Percentiles rank a stretch among this genome's conserved stretches.
Evolutionary conservation across 2,888 invertebrate genomes (phyloP).

Genomic region (Nyleta sp.): DNA sequence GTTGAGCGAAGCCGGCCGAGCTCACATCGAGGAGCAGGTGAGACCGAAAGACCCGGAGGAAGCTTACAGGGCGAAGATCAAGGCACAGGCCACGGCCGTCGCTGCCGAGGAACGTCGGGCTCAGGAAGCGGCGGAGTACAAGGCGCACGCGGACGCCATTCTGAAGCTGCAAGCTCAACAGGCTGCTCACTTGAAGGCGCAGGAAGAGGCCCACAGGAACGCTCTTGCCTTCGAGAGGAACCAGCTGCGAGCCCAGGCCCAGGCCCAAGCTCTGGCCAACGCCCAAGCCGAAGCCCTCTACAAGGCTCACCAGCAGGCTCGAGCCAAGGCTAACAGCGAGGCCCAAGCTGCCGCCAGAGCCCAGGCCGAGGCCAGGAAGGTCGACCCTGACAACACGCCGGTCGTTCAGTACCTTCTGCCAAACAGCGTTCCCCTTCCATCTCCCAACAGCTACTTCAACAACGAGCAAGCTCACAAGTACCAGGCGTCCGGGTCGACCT

Average conservation of each 20-base stretch:
- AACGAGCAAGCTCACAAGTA: constrained; percentile 76
- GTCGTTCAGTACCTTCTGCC: constrained; percentile 77
- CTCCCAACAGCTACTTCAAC: constrained; percentile 75
- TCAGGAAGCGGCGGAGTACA: constrained; percentile 79
- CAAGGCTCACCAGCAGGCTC: constrained; percentile 75
- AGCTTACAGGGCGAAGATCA: constrained; percentile 76
- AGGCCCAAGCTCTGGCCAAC: constrained; percentile 79
- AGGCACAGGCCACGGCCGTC: constrained; percentile 75
- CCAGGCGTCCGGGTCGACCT: constrained; percentile 76
- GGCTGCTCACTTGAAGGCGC: constrained; percentile 76
- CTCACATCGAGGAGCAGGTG: constrained; percentile 74
- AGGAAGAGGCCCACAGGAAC: constrained; percentile 77
- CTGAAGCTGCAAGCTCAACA: constrained; percentile 78
- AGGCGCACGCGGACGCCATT: constrained; percentile 80
- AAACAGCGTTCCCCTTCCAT: constrained; percentile 69
- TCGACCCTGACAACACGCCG: constrained; percentile 76
- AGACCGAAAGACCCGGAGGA: constrained; percentile 76
- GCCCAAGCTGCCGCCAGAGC: constrained; percentile 75
- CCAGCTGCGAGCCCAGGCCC: constrained; percentile 78
- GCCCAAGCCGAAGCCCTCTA: constrained; percentile 79
- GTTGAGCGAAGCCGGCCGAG: constrained; percentile 79
- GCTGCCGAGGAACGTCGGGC: constrained; percentile 77
- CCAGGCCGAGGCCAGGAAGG: constrained; percentile 74
- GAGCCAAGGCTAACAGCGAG: constrained; percentile 76
- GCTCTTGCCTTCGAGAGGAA: constrained; percentile 79